phyloP scores from a whole-genome alignment of 1,140 invertebrate genomes.

The Lepidostoma basale region DNA sequence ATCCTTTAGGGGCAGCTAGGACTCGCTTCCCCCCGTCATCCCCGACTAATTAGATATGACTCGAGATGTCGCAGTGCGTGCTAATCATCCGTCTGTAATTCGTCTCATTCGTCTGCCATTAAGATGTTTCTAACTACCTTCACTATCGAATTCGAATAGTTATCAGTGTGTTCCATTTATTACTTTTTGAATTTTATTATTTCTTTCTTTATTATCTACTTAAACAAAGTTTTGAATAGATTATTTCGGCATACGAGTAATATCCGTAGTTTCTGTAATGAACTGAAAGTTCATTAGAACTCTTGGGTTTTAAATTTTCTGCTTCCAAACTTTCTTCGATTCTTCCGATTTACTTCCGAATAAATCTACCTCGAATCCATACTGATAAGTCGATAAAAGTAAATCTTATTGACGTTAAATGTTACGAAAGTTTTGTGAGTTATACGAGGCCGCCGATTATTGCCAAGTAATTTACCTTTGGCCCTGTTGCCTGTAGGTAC shows the following conservation, averaged over 20 bases:
- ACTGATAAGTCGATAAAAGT: neutral
- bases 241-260: too few species aligned
- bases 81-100: neutral
- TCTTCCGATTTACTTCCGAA: neutral
- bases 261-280: too few species aligned
- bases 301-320: too few species aligned
- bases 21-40: neutral
- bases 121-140: too few species aligned
- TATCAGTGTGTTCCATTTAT: too few species aligned
- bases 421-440: neutral
- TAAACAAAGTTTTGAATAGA: too few species aligned
- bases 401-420: conserved; percentile 3
- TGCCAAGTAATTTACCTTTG: conserved; percentile 11
- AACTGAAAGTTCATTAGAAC: too few species aligned
- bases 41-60: conserved; percentile 16
- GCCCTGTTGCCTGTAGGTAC: neutral
- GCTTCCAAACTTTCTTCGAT: too few species aligned
- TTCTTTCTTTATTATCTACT: too few species aligned
- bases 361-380: neutral
- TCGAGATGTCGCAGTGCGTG: conserved; percentile 8
- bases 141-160: too few species aligned
- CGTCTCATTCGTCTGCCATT: neutral
- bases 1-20: conserved; percentile 3
- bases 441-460: neutral
- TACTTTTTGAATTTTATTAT: too few species aligned